Conservation (phyloP, 2,888 invertebrate genomes). For the Nemapogon koenigi region DNA sequence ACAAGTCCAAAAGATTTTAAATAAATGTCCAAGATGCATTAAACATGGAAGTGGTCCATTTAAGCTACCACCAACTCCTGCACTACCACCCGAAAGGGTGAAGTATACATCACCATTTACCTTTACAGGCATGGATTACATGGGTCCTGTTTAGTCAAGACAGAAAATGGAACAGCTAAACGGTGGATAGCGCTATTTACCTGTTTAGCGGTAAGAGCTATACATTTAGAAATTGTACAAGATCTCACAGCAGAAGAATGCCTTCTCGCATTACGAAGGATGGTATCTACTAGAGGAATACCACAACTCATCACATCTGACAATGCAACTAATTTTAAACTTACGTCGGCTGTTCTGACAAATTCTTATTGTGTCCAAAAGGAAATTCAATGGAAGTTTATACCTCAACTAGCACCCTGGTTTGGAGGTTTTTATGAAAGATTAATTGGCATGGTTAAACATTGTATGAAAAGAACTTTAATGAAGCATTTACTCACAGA, state of each 20-base stretch:
- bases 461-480: slow-evolving; percentile 14
- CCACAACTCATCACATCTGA: slow-evolving; percentile 14
- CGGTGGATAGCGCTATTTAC: slow-evolving; percentile 7
- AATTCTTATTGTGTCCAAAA: slow-evolving; percentile 12
- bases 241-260: slow-evolving; percentile 14
- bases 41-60: slow-evolving; percentile 21
- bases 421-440: slow-evolving; percentile 18
- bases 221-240: slow-evolving; percentile 13
- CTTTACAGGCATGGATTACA: slow-evolving; percentile 4
- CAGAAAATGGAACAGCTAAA: background rate
- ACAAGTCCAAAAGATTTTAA: slow-evolving; percentile 14
- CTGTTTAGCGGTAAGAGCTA: slow-evolving; percentile 10
- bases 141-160: slow-evolving; percentile 1
- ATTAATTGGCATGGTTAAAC: slow-evolving; percentile 12
- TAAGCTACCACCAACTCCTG: slow-evolving; percentile 17
- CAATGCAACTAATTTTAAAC: slow-evolving; percentile 14
- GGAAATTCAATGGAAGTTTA: slow-evolving; percentile 16
- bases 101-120: background rate
- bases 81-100: slow-evolving; percentile 13
- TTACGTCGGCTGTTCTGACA: slow-evolving; percentile 12
- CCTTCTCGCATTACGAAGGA: slow-evolving; percentile 11
- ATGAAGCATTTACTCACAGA: slow-evolving; percentile 13
- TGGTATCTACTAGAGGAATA: slow-evolving; percentile 7
- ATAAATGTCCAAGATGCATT: slow-evolving; percentile 14
- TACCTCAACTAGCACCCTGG: slow-evolving; percentile 18